Base-by-base conservation (phyloP, 2,113 vertebrate genomes). In the Elaphurus davidianus region DNA sequence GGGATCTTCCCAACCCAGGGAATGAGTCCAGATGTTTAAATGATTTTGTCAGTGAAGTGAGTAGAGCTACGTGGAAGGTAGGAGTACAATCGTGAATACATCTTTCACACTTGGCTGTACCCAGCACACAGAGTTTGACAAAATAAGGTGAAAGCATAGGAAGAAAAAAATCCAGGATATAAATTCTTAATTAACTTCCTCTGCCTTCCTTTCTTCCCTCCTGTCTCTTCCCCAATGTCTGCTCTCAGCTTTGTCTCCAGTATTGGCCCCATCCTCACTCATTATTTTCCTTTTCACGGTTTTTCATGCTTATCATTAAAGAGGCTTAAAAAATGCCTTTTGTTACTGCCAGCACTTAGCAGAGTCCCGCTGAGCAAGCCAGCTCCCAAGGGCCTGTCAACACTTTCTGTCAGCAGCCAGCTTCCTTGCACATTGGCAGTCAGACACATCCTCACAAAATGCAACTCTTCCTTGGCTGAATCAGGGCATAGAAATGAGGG, bases 291-390 rank as follows among this genome's bases (percentile, higher is more conserved):
- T 74, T 89, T 94, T 76, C 33, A 59, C 28, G 25, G 25, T 40
- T 50, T 55, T 92, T 93, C 82, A 21, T 83, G 40, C 30, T 78
- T 82, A 50, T 71, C 82, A 89, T 81, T 71, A 74, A 97, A 84
- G 50, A 93, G 50, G 12, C 60, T 93, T 96, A 52, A 71, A 90
- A 83, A 96, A 97, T 83, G 45, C 21, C 55, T 98, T 95, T 94
- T 90, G 82, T 92, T 84, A 28, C 79, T 50, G 30, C 36, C 47
- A 89, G 45, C 79, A 81, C 84, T 96, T 74, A 91, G 47, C 95
- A 90, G 67, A 82, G 81, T 87, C 93, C 96, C 17, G 55, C 97
- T 88, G 97, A 83, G 92, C 92, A 92, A 93, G 57, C 94, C 86
- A 64, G 90, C 60, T 96, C 86, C 40, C 91, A 43, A 71, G 87